Conservation (phyloP, 2,113 vertebrate species). For the Epinephelus fuscoguttatus region DNA sequence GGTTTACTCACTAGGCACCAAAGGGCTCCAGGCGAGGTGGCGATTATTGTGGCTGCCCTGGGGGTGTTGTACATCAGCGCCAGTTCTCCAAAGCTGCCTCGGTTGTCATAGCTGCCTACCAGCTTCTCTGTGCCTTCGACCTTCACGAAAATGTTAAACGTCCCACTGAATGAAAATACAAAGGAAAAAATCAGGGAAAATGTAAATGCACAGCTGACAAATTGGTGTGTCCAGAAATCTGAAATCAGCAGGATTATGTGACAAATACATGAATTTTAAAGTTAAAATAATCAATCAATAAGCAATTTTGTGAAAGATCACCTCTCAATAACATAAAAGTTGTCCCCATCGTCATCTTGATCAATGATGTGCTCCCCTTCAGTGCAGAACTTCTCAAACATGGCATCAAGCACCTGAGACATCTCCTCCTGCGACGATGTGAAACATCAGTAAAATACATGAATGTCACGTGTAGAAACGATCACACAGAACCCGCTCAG, state of each 20-base stretch:
- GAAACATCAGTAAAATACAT: background rate
- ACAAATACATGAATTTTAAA: background rate
- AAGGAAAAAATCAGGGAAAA: background rate
- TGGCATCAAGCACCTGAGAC: constrained; percentile 97
- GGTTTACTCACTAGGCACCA: constrained; percentile 96
- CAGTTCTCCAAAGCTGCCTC: constrained; percentile 97
- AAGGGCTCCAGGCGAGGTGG: constrained; percentile 94
- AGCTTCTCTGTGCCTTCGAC: constrained; percentile 89
- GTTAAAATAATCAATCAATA: background rate
- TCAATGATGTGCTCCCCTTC: constrained; percentile 96
- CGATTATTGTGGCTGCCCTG: constrained; percentile 96
- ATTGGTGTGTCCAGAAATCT: background rate
- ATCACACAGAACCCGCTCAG: background rate
- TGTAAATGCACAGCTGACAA: background rate
- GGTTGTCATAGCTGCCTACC: constrained; percentile 95
- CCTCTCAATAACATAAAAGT: constrained; percentile 98
- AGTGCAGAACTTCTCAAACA: constrained; percentile 96
- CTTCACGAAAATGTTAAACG: constrained; percentile 93
- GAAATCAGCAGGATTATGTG: background rate
- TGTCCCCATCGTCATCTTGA: constrained; percentile 98
- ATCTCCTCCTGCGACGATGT: constrained; percentile 90
- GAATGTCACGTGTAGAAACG: background rate
- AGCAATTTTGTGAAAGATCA: constrained; percentile 65
- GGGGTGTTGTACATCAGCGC: constrained; percentile 99
- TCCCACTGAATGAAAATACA: constrained; percentile 88